These are phyloP conservation scores for Echinops telfairi DNA, from an alignment of 2,113 vertebrate species.

Conservation along the genomic window DNA sequence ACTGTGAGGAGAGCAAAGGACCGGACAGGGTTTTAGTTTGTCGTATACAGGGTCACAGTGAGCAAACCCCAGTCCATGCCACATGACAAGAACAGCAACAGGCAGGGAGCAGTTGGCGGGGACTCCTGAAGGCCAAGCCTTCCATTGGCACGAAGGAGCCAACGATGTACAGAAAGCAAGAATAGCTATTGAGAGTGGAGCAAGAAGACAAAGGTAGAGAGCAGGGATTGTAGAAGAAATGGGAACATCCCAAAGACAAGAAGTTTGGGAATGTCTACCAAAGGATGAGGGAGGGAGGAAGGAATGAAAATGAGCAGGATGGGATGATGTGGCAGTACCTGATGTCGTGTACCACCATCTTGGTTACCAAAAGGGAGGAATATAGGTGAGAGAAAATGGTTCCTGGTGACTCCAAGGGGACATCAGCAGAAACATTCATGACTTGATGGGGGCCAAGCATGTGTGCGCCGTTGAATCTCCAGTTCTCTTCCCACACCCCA, in stretches of 20 bases:
- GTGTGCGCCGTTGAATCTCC: slow-evolving; percentile 3
- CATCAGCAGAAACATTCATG: slow-evolving; percentile 5
- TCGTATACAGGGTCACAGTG: too few species aligned
- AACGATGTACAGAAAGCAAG: not conserved
- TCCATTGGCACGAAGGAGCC: not conserved
- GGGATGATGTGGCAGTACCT: not conserved
- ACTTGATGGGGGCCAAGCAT: not conserved
- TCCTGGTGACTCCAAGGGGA: not conserved
- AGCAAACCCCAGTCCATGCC: too few species aligned
- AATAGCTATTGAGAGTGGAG: too few species aligned
- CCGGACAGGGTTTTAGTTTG: too few species aligned
- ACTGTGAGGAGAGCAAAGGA: too few species aligned
- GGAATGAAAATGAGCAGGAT: not conserved
- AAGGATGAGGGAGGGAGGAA: not conserved
- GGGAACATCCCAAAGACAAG: not conserved
- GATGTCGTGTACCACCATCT: fast-evolving
- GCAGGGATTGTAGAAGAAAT: not conserved
- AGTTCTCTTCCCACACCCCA: not conserved
- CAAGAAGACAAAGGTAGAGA: not conserved
- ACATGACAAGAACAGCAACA: too few species aligned
- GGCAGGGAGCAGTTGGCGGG: not conserved
- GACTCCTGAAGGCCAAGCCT: not conserved
- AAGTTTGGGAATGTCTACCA: not conserved
- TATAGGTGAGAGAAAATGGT: not conserved
- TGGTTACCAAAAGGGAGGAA: not conserved